phyloP scores from a whole-genome alignment of 2,888 invertebrate species.

The Arge pagana region DNA sequence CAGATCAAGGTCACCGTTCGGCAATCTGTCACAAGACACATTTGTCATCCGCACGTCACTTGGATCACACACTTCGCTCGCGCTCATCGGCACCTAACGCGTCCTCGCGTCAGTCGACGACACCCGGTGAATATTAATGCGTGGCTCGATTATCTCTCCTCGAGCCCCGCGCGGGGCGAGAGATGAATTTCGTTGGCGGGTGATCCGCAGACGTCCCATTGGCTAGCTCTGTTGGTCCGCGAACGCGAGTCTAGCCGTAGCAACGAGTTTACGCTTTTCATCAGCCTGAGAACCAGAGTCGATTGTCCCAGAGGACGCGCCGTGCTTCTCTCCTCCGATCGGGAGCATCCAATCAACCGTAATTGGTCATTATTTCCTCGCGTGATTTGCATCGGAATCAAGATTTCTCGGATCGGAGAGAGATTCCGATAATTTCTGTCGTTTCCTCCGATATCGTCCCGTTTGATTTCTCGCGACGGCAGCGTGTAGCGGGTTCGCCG shows the following conservation, averaged over 20 bases:
- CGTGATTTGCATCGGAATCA: constrained; percentile 16
- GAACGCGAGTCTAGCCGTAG: too few relatives aligned
- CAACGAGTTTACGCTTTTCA: too few relatives aligned
- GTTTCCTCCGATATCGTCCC: constrained; percentile 3
- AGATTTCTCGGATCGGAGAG: too few relatives aligned
- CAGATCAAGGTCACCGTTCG: too few relatives aligned
- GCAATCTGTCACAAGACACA: constrained; percentile 18
- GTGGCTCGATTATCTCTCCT: constrained; percentile 5
- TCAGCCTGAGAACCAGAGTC: too few relatives aligned
- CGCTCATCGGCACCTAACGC: not conserved
- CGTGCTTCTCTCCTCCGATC: not conserved
- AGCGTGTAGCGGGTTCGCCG: constrained; percentile 7
- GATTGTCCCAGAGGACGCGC: not conserved
- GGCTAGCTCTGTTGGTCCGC: too few relatives aligned
- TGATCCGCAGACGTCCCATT: too few relatives aligned
- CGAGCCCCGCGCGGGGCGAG: not conserved
- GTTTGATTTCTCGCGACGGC: constrained; percentile 6
- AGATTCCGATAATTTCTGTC: not conserved
- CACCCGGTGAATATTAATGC: constrained; percentile 14
- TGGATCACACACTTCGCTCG: not conserved
- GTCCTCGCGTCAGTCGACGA: not conserved
- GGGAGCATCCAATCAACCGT: constrained; percentile 2
- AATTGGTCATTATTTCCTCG: constrained; percentile 18
- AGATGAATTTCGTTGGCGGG: too few relatives aligned
- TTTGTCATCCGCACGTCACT: constrained; percentile 18